phyloP scores from a whole-genome alignment of 2,797 vertebrate genomes.

The Nasua narica region DNA sequence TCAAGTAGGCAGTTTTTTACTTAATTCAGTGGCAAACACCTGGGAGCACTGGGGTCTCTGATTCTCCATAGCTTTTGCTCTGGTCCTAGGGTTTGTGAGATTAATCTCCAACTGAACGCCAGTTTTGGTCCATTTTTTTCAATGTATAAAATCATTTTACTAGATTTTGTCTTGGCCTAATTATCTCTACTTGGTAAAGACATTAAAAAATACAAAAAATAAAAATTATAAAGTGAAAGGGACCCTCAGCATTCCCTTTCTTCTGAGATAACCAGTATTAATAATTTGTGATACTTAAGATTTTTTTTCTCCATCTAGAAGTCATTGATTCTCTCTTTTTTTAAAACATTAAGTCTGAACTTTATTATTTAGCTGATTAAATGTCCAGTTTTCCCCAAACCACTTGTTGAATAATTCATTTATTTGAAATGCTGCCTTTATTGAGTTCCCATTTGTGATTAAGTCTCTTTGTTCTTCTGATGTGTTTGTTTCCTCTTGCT shows the following conservation, averaged over 20 bases:
- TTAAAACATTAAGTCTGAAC: not conserved
- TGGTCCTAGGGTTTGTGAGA: not conserved
- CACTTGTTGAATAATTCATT: not conserved
- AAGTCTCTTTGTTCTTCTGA: not conserved
- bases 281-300: not conserved
- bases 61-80: not conserved
- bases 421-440: conserved; percentile 13
- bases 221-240: not conserved
- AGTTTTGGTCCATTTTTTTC: not conserved
- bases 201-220: not conserved
- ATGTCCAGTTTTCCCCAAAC: not conserved
- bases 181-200: not conserved
- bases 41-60: not conserved
- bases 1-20: not conserved
- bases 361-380: not conserved
- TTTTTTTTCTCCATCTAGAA: not conserved
- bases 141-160: not conserved
- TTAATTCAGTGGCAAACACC: not conserved
- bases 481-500: not conserved
- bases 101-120: not conserved
- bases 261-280: not conserved
- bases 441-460: not conserved
- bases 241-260: not conserved
- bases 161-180: not conserved
- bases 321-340: not conserved